Conservation (phyloP, 2,888 invertebrate genomes). For the Nomada ruficornis region DNA sequence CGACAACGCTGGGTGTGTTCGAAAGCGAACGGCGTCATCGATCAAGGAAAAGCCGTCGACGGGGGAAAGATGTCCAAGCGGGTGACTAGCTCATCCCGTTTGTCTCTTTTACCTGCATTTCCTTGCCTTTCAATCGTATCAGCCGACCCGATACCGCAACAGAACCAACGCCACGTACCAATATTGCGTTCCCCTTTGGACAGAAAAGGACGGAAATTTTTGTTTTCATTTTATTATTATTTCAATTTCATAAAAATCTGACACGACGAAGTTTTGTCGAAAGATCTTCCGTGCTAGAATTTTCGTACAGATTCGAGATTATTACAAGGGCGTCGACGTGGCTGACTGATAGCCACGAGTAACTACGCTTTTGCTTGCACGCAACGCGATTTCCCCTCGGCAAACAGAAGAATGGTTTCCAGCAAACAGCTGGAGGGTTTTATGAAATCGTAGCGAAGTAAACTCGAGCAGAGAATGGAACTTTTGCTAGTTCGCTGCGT, state of each 20-base stretch:
- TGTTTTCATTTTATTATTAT: neutral
- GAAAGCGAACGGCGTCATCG: conserved; percentile 38
- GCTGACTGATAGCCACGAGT: neutral
- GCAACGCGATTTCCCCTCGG: neutral
- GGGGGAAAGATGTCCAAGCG: neutral
- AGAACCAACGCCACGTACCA: conserved; percentile 16
- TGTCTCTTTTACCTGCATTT: conserved; percentile 43
- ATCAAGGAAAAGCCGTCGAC: conserved; percentile 27
- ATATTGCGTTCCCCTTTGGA: conserved; percentile 14
- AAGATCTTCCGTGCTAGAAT: neutral
- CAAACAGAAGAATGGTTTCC: neutral
- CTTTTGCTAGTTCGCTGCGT: no score
- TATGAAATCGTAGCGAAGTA: neutral
- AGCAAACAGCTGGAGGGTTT: neutral
- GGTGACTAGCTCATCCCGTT: conserved; percentile 8
- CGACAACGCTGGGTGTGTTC: conserved; percentile 12
- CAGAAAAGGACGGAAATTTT: neutral
- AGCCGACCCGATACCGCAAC: conserved; percentile 10
- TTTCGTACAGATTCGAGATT: neutral
- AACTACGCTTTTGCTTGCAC: neutral
- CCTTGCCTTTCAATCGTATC: conserved; percentile 41
- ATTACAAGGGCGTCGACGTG: neutral
- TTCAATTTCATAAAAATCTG: neutral
- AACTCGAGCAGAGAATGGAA: neutral
- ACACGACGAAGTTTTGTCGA: neutral